Conservation (phyloP, 2,113 vertebrate genomes). For the Anguilla japonica region DNA sequence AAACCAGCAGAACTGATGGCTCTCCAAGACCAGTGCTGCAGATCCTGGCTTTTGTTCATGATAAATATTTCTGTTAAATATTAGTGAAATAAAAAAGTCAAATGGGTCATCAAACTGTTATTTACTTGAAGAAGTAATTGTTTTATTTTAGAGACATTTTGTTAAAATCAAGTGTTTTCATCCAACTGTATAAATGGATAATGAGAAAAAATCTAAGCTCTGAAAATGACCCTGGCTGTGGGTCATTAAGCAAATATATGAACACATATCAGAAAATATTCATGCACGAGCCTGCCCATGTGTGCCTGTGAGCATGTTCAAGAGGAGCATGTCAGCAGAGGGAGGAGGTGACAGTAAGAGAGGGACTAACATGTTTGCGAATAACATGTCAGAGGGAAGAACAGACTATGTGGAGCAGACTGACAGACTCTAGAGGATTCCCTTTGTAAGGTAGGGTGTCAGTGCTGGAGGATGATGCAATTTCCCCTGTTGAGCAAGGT, state of each 20-base stretch:
- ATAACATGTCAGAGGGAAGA: neutral
- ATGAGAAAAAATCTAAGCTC: neutral
- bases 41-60: no score
- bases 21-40: no score
- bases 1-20: no score
- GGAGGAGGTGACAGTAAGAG: neutral
- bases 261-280: neutral
- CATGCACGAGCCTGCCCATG: neutral
- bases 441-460: neutral
- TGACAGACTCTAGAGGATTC: neutral
- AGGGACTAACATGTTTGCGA: neutral
- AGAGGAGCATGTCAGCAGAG: neutral
- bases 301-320: neutral
- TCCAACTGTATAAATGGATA: neutral
- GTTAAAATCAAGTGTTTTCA: neutral
- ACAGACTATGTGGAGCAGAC: neutral
- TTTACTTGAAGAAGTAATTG: no score
- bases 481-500: neutral
- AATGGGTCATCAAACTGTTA: no score
- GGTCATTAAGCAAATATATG: neutral
- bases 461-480: conserved; percentile 1
- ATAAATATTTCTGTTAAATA: no score
- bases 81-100: no score
- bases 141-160: neutral
- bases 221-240: neutral